Percentiles rank a stretch among this genome's conserved stretches.
These are phyloP conservation scores for Harpalus rufipes DNA, from an alignment of 2,888 invertebrate species.

Conservation along the genomic window DNA sequence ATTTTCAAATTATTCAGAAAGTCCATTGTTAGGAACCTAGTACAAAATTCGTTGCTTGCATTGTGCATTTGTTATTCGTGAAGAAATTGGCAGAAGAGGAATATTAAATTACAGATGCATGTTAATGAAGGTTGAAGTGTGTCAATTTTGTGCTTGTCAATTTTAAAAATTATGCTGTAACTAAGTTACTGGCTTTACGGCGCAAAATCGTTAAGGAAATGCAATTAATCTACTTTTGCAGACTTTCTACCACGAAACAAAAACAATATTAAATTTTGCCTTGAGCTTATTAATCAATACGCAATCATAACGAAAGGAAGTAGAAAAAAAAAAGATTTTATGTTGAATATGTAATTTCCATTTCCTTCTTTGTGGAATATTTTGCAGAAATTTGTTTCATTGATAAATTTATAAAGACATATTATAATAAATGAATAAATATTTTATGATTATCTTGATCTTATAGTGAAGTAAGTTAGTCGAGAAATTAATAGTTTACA, in stretches of 20 bases:
- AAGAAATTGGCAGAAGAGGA: neutral
- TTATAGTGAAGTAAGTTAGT: no score
- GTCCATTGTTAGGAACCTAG: neutral
- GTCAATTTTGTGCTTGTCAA: constrained; percentile 32
- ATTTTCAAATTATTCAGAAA: neutral
- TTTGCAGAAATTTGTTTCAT: no score
- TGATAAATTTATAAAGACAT: no score
- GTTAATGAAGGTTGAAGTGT: constrained; percentile 28
- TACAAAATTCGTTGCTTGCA: neutral
- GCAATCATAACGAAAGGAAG: neutral
- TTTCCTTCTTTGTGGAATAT: no score
- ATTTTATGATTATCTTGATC: no score
- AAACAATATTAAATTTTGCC: neutral
- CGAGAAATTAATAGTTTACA: no score
- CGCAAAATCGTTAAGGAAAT: constrained; percentile 12
- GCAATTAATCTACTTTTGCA: constrained; percentile 2
- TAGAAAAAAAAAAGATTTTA: no score
- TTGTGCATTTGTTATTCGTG: neutral
- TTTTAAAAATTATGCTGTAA: constrained; percentile 26
- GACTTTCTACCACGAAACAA: neutral
- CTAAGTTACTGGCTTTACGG: constrained; percentile 11
- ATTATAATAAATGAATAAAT: no score
- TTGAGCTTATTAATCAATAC: neutral
- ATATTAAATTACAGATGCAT: constrained; percentile 28
- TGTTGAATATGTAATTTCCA: no score